Conservation (phyloP, 2,797 vertebrate species). For the Centroberyx gerrardi region DNA sequence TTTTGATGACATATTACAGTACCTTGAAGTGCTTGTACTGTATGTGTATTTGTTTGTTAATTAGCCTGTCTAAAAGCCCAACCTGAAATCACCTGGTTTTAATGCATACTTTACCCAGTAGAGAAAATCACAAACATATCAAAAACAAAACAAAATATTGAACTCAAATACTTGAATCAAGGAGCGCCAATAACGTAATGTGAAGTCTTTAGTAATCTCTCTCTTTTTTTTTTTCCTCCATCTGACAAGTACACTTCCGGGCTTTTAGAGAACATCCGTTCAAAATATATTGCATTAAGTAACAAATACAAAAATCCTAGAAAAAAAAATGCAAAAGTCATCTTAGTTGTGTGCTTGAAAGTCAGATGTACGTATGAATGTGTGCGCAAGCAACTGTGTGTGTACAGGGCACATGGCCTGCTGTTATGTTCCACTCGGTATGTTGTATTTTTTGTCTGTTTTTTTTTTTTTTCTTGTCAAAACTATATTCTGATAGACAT, state of each 20-base stretch:
- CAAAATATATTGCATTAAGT: conserved; percentile 77
- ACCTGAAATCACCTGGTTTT: conserved; percentile 67
- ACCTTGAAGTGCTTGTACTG: conserved; percentile 76
- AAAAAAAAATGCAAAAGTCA: conserved; percentile 71
- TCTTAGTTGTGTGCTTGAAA: conserved; percentile 74
- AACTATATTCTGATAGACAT: conserved; percentile 83
- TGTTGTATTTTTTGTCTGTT: conserved; percentile 75
- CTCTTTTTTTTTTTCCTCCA: conserved; percentile 72
- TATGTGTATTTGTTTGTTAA: conserved; percentile 69
- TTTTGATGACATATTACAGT: conserved; percentile 71
- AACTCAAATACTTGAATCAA: conserved; percentile 98
- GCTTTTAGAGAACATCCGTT: conserved; percentile 79
- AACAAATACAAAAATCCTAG: conserved; percentile 65
- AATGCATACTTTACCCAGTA: conserved; percentile 82
- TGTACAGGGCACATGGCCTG: conserved; percentile 69
- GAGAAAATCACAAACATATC: conserved; percentile 86
- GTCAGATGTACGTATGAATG: conserved; percentile 77
- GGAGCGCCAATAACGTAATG: conserved; percentile 94
- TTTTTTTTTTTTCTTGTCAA: conserved; percentile 74
- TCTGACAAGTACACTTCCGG: conserved; percentile 87
- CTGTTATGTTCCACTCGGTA: conserved; percentile 86
- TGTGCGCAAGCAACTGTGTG: conserved; percentile 75
- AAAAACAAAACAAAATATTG: conserved; percentile 89
- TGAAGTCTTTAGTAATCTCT: conserved; percentile 88
- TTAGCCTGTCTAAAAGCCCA: conserved; percentile 71